Base-by-base conservation (phyloP, 2,113 vertebrate genomes). In the Halichoeres trimaculatus region DNA sequence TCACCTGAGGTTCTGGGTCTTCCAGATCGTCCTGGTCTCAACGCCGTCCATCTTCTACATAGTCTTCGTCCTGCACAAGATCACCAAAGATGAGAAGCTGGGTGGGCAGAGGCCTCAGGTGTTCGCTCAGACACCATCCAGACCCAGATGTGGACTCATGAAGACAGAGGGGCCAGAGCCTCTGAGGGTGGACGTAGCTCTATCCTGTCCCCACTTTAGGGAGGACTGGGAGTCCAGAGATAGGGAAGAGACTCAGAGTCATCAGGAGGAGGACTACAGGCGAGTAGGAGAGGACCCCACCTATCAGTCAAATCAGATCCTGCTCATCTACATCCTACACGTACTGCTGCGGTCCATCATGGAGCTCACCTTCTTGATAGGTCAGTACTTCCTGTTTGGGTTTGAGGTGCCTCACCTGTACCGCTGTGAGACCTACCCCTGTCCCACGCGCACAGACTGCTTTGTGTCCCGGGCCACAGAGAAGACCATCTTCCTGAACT, bases 1-100 rank as follows among this genome's bases (percentile, higher is more conserved):
- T 1, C 88, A 90, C 55, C 76, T 92, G 19, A 55, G 83, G 12
- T 94, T 93, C 85, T 92, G 88, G 90, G 89, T 92, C 63, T 95
- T 94, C 74, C 91, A 94, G 57, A 93, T 92, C 20, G 88, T 92
- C 10, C 62, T 90, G 51, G 91, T 93, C 35, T 92, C 90, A 51
- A 92, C 85, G 0, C 89, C 92, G 7, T 93, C 92, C 52, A 85
- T 89, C 68, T 92, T 93, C 83, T 93, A 85, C 58, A 89, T 92
- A 1, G 85, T 90, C 3, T 93, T 87, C 38, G 90, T 93, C 20
- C 77, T 93, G 30, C 86, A 94, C 55, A 93, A 93, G 80, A 91
- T 94, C 20, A 79, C 90, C 35, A 91, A 85, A 50, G 92, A 94
- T 20, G 88, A 93, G 68, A 90, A 82, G 57, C 56, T 78, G 38